Evolutionary conservation across 2,888 invertebrate species (phyloP).

Genomic region (Yponomeuta plumbellus): DNA sequence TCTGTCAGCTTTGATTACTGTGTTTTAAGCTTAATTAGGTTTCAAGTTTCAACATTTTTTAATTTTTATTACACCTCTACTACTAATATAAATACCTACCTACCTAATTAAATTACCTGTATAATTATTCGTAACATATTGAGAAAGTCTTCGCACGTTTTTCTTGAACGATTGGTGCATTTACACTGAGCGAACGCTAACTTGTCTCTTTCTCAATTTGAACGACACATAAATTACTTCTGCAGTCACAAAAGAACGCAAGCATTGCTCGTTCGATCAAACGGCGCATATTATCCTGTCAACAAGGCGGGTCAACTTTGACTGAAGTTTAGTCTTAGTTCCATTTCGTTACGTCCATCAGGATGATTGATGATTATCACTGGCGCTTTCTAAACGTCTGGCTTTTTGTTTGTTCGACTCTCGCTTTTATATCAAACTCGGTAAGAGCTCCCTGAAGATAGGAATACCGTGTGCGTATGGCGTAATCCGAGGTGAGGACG

Average conservation of each 20-base stretch:
- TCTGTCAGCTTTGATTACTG: too few species aligned
- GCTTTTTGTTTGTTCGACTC: neutral
- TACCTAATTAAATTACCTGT: too few species aligned
- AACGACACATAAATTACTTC: too few species aligned
- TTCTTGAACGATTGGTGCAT: neutral
- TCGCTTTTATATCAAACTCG: neutral
- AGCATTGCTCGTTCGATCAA: neutral
- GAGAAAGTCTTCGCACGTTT: neutral
- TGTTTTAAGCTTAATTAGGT: too few species aligned
- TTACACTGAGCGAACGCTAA: neutral
- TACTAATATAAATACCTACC: too few species aligned
- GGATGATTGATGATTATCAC: conserved; percentile 53
- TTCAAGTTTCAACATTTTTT: too few species aligned
- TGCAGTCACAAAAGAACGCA: too few species aligned
- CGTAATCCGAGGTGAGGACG: conserved; percentile 5
- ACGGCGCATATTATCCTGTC: conserved; percentile 2
- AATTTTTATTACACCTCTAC: too few species aligned
- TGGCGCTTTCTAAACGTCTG: conserved; percentile 45
- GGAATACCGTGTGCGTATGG: neutral
- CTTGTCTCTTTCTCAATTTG: too few species aligned
- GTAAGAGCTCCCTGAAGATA: neutral
- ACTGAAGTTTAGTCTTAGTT: conserved; percentile 21
- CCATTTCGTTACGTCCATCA: conserved; percentile 55
- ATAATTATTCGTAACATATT: too few species aligned
- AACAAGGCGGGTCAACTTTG: conserved; percentile 22